Conservation (phyloP, 2,113 vertebrate genomes). For the Meriones unguiculatus region DNA sequence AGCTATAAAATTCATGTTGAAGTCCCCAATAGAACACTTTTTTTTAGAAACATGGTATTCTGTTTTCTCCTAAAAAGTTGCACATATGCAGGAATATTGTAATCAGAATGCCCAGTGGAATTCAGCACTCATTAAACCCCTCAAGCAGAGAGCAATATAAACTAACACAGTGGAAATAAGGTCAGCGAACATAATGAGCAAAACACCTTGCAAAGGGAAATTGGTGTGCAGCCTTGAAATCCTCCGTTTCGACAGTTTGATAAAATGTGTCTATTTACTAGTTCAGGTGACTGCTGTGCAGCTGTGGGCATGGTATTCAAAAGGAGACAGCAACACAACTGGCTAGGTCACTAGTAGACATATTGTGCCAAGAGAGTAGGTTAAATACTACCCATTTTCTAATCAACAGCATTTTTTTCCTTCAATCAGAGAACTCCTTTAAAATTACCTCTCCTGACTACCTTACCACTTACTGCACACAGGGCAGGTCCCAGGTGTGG, state of each 20-base stretch:
- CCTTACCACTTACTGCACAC: background rate
- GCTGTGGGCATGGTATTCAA: background rate
- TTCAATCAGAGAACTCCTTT: background rate
- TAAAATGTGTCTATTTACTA: constrained; percentile 50
- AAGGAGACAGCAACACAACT: background rate
- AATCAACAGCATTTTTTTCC: background rate
- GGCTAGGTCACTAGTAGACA: background rate
- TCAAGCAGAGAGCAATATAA: constrained; percentile 81
- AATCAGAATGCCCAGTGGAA: constrained; percentile 76
- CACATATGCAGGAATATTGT: constrained; percentile 63
- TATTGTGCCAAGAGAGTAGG: background rate
- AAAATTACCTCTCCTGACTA: background rate
- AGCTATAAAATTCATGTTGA: constrained; percentile 40
- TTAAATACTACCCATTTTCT: background rate
- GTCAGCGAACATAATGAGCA: constrained; percentile 78
- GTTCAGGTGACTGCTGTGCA: constrained; percentile 35
- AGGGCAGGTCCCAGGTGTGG: background rate
- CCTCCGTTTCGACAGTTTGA: constrained; percentile 63
- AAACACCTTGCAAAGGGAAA: constrained; percentile 77
- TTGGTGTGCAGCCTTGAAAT: constrained; percentile 76
- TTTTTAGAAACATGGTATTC: constrained; percentile 43
- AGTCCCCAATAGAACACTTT: background rate
- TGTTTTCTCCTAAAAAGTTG: constrained; percentile 67
- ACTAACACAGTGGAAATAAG: constrained; percentile 82
- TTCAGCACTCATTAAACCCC: constrained; percentile 77